A percentile compares a stretch with the other conserved stretches of the same genome.
Conservation (phyloP, 2,797 vertebrate genomes). For the Hybognathus amarus region DNA sequence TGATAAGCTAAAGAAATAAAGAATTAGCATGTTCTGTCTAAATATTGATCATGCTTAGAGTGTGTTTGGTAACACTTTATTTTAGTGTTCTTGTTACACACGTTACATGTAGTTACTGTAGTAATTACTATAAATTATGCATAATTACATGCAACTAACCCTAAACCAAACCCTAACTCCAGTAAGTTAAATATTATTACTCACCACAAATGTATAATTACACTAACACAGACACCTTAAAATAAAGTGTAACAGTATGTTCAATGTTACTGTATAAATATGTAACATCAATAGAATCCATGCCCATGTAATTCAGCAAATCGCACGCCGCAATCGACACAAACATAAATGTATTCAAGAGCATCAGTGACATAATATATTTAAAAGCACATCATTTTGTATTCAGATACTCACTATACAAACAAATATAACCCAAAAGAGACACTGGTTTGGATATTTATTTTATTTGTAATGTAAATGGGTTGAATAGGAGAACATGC, state of each 20-base stretch:
- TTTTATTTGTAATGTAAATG: neutral
- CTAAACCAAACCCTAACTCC: neutral
- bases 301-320: neutral
- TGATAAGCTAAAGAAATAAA: neutral
- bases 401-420: neutral
- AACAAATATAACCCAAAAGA: neutral
- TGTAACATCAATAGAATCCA: neutral
- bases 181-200: neutral
- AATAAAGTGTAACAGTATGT: neutral
- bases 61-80: neutral
- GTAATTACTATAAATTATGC: neutral
- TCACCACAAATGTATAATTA: neutral
- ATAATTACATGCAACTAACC: neutral
- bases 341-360: neutral
- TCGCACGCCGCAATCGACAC: neutral
- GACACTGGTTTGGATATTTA: neutral
- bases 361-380: neutral
- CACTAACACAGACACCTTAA: neutral
- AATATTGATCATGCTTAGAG: too few species aligned
- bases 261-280: too few species aligned
- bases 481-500: neutral
- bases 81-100: neutral
- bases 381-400: neutral
- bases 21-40: neutral
- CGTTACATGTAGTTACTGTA: neutral